phyloP scores from a whole-genome alignment of 2,797 vertebrate genomes.

The Glossophaga mutica region DNA sequence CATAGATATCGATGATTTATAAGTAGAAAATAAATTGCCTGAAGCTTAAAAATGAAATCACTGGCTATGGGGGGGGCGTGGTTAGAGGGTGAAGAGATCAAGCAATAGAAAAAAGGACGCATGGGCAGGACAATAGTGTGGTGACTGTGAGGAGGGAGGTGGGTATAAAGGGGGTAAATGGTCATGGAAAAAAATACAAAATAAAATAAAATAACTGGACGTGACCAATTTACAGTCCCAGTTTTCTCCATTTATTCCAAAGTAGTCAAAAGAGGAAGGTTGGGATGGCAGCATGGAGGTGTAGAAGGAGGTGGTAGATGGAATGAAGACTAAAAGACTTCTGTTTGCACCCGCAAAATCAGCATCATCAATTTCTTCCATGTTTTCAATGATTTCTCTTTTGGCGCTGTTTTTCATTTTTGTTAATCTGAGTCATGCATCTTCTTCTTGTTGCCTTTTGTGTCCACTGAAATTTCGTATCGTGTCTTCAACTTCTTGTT shows the following conservation, averaged over 20 bases:
- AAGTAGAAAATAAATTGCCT: background rate
- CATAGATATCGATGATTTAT: background rate
- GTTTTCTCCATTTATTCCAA: background rate
- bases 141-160: too few relatives aligned
- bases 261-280: background rate
- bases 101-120: background rate
- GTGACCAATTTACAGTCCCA: background rate
- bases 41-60: background rate
- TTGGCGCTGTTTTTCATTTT: background rate
- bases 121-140: background rate
- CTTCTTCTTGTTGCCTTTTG: background rate
- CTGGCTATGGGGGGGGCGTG: background rate
- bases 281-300: background rate
- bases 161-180: background rate
- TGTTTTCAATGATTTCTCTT: background rate
- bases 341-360: background rate
- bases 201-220: background rate
- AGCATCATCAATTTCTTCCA: background rate
- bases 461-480: background rate
- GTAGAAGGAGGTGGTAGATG: fast-evolving
- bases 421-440: background rate
- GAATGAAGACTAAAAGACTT: background rate
- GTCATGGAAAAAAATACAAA: background rate
- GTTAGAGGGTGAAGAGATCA: background rate
- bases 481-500: background rate